Evolutionary conservation across 2,113 vertebrate species (phyloP), one percentile per base, ranked within the genome.

Genomic region (Carassius carassius): DNA sequence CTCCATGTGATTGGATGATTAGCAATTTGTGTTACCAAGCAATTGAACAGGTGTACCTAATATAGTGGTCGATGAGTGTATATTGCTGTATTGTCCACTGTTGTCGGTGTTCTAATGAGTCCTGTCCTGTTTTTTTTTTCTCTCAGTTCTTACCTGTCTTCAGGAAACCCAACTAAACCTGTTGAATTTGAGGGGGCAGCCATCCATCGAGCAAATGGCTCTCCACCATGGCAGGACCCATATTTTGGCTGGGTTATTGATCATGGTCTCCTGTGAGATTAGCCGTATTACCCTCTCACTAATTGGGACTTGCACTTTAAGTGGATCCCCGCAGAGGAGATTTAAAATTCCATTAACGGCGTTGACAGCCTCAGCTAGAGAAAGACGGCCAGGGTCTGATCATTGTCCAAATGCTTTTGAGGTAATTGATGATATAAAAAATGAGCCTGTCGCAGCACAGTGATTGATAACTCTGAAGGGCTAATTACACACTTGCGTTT

Each of bases 401-500:
- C 65, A 54, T 78, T 56, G 62, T 70, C 78, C 63, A 74, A 47
- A 72, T 1, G 17, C 23, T 19, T 60, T 49, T 11, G 19, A 65
- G 77, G 35, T 85, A 85, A 85, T 81, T 85, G 84, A 85, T 85
- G 78, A 74, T 74, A 74, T 74, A 72, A 81, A 81, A 49, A 72
- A 79, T 44, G 77, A 49, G 54, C 41, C 78, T 81, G 84, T 85
- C 84, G 12, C 29, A 35, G 54, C 51, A 23, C n/a, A 0, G 56
- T 80, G 84, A 85, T 81, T 80, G 77, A 85, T 85, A 85, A 85
- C 78, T 49, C 77, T 73, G 67, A 85, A 9, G 3, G 69, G 67
- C 65, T 85, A 85, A 81, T 85, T 85, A 81, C 84, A 85, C 54
- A 32, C n/a, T 17, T 11, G 5, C 8, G 12, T 21, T 9, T 69